Evolutionary conservation across 2,113 vertebrate species (phyloP).

Genomic region (Ageneiosus marmoratus): DNA sequence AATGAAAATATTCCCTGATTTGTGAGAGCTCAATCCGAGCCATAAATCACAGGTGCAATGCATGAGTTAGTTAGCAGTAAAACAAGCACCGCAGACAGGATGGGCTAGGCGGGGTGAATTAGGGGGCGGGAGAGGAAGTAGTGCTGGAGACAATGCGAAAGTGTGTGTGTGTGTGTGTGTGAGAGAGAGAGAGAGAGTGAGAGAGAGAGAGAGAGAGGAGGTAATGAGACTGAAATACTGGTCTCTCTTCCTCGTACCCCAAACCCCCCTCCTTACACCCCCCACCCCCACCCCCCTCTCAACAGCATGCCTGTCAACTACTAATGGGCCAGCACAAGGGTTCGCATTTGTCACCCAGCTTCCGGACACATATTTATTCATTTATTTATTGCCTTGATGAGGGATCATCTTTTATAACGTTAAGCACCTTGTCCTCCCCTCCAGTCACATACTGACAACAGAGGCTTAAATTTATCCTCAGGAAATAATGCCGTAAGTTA

Average conservation of each 20-base stretch:
- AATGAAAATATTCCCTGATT: slow-evolving; percentile 99
- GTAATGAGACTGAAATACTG: slow-evolving; percentile 88
- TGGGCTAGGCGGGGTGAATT: slow-evolving; percentile 95
- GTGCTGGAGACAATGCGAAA: slow-evolving; percentile 16
- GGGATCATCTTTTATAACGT: slow-evolving; percentile 76
- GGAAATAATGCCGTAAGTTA: slow-evolving; percentile 15
- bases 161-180: slow-evolving; percentile 12
- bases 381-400: slow-evolving; percentile 77
- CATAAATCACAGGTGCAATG: slow-evolving; percentile 92
- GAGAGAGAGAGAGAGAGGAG: slow-evolving; percentile 64
- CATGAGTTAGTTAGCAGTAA: slow-evolving; percentile 92
- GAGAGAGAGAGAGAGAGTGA: neutral
- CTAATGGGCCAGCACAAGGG: slow-evolving; percentile 74
- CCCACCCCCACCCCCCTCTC: slow-evolving; percentile 59
- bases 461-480: slow-evolving; percentile 10
- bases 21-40: slow-evolving; percentile 86
- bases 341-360: slow-evolving; percentile 74
- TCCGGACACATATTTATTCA: slow-evolving; percentile 75
- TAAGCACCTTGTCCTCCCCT: slow-evolving; percentile 51
- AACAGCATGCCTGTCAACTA: slow-evolving; percentile 71
- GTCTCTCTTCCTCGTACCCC: slow-evolving; percentile 71
- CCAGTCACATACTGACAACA: slow-evolving; percentile 21
- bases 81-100: slow-evolving; percentile 87
- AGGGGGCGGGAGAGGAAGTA: slow-evolving; percentile 83
- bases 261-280: slow-evolving; percentile 57